Conservation (phyloP, 2,113 vertebrate genomes). For the Hymenochirus boettgeri region DNA sequence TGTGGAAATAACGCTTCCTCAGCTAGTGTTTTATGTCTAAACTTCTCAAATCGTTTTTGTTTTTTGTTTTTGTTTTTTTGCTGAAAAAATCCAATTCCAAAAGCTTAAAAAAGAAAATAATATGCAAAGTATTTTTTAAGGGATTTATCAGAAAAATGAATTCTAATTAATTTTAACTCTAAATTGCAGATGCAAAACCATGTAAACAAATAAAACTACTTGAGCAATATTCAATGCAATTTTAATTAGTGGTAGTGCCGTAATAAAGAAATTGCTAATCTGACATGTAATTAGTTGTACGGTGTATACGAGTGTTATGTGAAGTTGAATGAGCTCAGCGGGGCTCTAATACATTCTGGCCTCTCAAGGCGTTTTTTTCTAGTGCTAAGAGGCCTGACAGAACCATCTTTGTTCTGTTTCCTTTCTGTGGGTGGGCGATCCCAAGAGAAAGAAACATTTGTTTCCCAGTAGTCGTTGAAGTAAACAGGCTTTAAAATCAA, state of each 20-base stretch:
- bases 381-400: slow-evolving; percentile 79
- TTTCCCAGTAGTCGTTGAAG: slow-evolving; percentile 75
- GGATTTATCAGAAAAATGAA: slow-evolving; percentile 34
- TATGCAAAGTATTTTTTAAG: slow-evolving; percentile 1
- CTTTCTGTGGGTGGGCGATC: slow-evolving; percentile 83
- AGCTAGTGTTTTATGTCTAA: slow-evolving; percentile 26
- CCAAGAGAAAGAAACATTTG: slow-evolving; percentile 82
- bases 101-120: slow-evolving; percentile 8
- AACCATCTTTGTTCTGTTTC: slow-evolving; percentile 84
- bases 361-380: slow-evolving; percentile 76
- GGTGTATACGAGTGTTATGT: slow-evolving; percentile 67
- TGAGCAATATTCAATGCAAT: slow-evolving; percentile 82
- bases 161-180: slow-evolving; percentile 25
- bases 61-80: slow-evolving; percentile 22
- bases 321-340: slow-evolving; percentile 75
- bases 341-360: slow-evolving; percentile 80
- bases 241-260: slow-evolving; percentile 87
- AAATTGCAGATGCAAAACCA: slow-evolving; percentile 43
- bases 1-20: slow-evolving; percentile 40
- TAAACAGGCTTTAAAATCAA: slow-evolving; percentile 78
- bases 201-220: slow-evolving; percentile 80
- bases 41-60: too few relatives aligned
- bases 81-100: slow-evolving; percentile 1
- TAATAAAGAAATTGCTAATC: slow-evolving; percentile 87
- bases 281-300: slow-evolving; percentile 86